Conservation (phyloP, 2,888 invertebrate species). For the Gymnoscelis rufifasciata region DNA sequence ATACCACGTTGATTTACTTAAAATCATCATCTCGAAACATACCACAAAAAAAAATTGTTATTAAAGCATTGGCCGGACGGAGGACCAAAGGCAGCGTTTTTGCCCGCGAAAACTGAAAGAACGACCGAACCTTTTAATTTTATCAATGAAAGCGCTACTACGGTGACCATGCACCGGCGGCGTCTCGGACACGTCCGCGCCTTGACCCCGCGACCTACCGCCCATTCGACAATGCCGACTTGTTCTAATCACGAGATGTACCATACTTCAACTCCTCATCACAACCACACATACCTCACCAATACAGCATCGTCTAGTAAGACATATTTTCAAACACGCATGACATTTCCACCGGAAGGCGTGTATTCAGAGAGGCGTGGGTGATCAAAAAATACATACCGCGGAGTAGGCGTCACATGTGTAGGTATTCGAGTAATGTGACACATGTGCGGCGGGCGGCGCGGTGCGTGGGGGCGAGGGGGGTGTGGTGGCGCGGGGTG, state of each 20-base stretch:
- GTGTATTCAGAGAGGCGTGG: constrained; percentile 40
- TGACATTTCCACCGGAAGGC: constrained; percentile 12
- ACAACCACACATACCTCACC: neutral
- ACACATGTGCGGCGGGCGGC: constrained; percentile 52
- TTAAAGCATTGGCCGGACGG: neutral
- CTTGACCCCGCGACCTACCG: constrained; percentile 24
- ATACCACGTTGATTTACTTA: too few species aligned
- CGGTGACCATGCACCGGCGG: constrained; percentile 28
- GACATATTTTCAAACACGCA: constrained; percentile 1
- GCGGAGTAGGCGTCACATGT: constrained; percentile 72
- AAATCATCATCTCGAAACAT: too few species aligned
- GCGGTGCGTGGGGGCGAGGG: constrained; percentile 38
- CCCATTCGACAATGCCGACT: constrained; percentile 3
- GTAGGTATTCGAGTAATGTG: constrained; percentile 65
- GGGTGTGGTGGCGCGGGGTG: constrained; percentile 51
- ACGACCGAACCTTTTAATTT: constrained; percentile 17
- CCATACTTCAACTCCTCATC: constrained; percentile 3
- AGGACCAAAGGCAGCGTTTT: constrained; percentile 5
- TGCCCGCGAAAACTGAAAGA: constrained; percentile 16
- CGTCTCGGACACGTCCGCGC: constrained; percentile 44
- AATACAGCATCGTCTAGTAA: neutral
- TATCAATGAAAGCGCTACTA: constrained; percentile 20
- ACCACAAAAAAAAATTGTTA: neutral
- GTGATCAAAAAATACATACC: constrained; percentile 64
- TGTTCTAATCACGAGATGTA: constrained; percentile 9